Conservation (phyloP, 2,888 invertebrate genomes). For the Drosophila koepferae region DNA sequence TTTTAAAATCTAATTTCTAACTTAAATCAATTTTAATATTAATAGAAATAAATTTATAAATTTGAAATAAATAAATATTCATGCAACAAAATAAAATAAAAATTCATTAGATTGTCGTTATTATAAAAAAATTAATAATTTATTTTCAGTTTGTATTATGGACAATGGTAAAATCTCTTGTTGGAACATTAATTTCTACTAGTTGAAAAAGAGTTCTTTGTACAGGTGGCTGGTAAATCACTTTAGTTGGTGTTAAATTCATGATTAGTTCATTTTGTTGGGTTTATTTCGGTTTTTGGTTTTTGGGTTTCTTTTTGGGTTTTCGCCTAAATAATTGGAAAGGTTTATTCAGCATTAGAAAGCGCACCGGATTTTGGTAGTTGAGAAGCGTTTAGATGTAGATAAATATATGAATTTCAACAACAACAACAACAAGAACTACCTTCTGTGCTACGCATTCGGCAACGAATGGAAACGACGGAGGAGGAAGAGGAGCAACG, state of each 20-base stretch:
- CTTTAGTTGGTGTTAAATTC: slow-evolving; percentile 63
- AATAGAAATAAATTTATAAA: slow-evolving; percentile 13
- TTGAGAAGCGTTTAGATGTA: slow-evolving; percentile 53
- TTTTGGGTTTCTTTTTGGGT: not conserved
- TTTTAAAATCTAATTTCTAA: not conserved
- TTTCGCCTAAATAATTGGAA: slow-evolving; percentile 45
- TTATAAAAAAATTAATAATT: slow-evolving; percentile 51
- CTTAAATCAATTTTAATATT: not conserved
- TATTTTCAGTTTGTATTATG: slow-evolving; percentile 73
- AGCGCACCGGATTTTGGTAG: slow-evolving; percentile 58
- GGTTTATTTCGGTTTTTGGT: slow-evolving; percentile 7
- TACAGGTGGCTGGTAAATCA: slow-evolving; percentile 59
- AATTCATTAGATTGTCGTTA: slow-evolving; percentile 54
- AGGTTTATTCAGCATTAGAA: slow-evolving; percentile 62
- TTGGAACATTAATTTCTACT: slow-evolving; percentile 50
- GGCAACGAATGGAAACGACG: slow-evolving; percentile 45
- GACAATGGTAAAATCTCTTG: slow-evolving; percentile 43
- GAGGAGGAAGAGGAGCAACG: slow-evolving; percentile 14
- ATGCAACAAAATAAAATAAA: slow-evolving; percentile 57
- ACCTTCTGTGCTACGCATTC: slow-evolving; percentile 62
- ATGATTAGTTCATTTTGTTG: slow-evolving; percentile 53
- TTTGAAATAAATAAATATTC: slow-evolving; percentile 32
- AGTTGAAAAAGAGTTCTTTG: slow-evolving; percentile 31
- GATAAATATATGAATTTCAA: slow-evolving; percentile 39
- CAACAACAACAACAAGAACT: slow-evolving; percentile 60